Percentiles rank a stretch among this genome's conserved stretches.
Evolutionary conservation across 2,888 invertebrate species (phyloP).

Genomic region (Ichneumoninae sp.): DNA sequence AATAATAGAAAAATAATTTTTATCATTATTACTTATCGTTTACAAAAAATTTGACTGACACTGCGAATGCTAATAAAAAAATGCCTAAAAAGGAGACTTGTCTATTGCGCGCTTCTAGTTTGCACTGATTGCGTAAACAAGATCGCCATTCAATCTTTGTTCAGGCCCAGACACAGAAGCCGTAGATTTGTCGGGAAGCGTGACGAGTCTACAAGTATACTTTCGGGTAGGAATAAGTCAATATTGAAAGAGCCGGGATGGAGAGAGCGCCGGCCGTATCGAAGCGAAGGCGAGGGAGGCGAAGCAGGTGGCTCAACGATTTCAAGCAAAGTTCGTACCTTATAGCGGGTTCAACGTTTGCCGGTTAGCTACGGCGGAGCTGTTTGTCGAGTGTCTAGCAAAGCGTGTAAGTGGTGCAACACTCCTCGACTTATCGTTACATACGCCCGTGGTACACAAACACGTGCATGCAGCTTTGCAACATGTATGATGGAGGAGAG

Average conservation of each 20-base stretch:
- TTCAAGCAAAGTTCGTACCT: conserved; percentile 61
- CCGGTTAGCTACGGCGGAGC: conserved; percentile 50
- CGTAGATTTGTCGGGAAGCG: conserved; percentile 27
- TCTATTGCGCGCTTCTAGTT: background rate
- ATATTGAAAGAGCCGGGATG: conserved; percentile 57
- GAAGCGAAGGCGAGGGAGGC: conserved; percentile 4
- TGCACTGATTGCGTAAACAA: conserved; percentile 16
- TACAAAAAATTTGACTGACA: too few relatives aligned
- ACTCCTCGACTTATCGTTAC: conserved; percentile 19
- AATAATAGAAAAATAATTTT: too few relatives aligned
- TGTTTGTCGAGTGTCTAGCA: conserved; percentile 65
- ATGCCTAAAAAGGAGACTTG: background rate
- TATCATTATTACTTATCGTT: too few relatives aligned
- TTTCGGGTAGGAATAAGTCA: conserved; percentile 50
- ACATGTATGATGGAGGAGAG: conserved; percentile 1
- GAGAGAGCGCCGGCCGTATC: background rate
- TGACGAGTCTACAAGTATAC: conserved; percentile 52
- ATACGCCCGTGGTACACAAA: conserved; percentile 17
- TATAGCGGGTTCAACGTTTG: conserved; percentile 46
- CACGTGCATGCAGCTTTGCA: background rate
- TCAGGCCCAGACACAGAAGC: conserved; percentile 13
- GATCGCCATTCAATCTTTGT: background rate
- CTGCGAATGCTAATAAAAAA: too few relatives aligned
- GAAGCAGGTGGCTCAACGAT: conserved; percentile 56
- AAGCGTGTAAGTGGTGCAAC: background rate